Conservation (phyloP, 2,888 invertebrate species). For the Diachrysia chrysitis region DNA sequence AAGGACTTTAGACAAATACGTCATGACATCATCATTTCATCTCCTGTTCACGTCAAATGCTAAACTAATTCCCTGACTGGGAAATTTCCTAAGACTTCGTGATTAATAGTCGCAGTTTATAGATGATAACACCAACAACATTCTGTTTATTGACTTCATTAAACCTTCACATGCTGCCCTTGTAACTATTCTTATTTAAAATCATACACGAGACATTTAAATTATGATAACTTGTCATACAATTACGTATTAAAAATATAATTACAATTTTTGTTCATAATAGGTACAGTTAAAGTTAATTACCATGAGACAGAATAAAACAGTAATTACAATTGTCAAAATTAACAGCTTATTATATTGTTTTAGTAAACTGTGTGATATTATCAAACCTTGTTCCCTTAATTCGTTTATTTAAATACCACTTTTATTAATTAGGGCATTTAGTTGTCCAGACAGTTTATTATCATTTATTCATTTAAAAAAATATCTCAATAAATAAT, state of each 20-base stretch:
- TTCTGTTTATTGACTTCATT: neutral
- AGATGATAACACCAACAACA: neutral
- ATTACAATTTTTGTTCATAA: neutral
- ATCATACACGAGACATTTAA: neutral
- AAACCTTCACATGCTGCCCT: conserved; percentile 4
- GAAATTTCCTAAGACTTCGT: neutral
- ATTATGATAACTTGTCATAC: neutral
- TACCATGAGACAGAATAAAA: neutral
- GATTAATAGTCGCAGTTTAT: too few relatives aligned
- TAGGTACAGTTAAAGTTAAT: neutral
- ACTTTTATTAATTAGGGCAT: neutral
- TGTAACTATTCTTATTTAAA: neutral
- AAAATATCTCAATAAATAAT: too few relatives aligned
- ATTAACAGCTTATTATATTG: neutral
- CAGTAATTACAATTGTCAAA: neutral
- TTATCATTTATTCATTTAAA: neutral
- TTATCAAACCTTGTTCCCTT: neutral
- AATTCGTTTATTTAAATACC: neutral
- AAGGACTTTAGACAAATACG: too few relatives aligned
- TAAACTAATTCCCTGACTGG: neutral
- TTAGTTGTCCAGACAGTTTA: neutral
- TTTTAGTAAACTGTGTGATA: neutral
- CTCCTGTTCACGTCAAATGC: too few relatives aligned
- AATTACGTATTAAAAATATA: neutral
- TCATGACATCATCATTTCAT: too few relatives aligned